These are phyloP conservation scores for Heliconius ismenius DNA, from an alignment of 2,888 invertebrate species.

Conservation along the genomic window DNA sequence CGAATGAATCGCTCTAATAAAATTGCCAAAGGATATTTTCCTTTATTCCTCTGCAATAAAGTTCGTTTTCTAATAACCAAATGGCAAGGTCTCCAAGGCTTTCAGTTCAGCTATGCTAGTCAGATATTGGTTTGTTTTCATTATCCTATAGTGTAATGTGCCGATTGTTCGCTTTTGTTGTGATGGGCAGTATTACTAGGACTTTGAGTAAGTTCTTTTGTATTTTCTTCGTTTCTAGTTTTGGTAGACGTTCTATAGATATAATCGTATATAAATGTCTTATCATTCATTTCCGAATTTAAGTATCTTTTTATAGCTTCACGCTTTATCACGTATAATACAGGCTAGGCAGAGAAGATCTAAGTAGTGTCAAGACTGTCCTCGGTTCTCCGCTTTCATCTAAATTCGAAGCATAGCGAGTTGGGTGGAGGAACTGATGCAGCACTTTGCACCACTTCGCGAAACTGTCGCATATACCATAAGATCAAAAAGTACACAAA, in stretches of 20 bases:
- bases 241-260: too few species aligned
- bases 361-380: background rate
- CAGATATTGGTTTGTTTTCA: slow-evolving; percentile 40
- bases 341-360: background rate
- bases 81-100: slow-evolving; percentile 28
- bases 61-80: background rate
- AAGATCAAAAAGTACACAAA: background rate
- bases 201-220: slow-evolving; percentile 33
- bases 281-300: too few species aligned
- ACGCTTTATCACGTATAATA: too few species aligned
- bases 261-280: too few species aligned
- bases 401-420: background rate
- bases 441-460: background rate
- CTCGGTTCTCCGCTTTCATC: background rate
- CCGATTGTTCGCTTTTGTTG: slow-evolving; percentile 40
- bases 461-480: too few species aligned
- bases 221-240: background rate
- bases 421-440: background rate
- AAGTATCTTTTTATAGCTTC: too few species aligned
- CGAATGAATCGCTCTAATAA: slow-evolving; percentile 36
- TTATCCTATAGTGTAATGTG: slow-evolving; percentile 43
- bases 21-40: slow-evolving; percentile 1
- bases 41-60: slow-evolving; percentile 19
- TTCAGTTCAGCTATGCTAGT: slow-evolving; percentile 33
- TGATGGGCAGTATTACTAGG: slow-evolving; percentile 28